These are phyloP conservation scores for Silurus aristotelis DNA, from an alignment of 2,797 vertebrate genomes.

Conservation along the genomic window DNA sequence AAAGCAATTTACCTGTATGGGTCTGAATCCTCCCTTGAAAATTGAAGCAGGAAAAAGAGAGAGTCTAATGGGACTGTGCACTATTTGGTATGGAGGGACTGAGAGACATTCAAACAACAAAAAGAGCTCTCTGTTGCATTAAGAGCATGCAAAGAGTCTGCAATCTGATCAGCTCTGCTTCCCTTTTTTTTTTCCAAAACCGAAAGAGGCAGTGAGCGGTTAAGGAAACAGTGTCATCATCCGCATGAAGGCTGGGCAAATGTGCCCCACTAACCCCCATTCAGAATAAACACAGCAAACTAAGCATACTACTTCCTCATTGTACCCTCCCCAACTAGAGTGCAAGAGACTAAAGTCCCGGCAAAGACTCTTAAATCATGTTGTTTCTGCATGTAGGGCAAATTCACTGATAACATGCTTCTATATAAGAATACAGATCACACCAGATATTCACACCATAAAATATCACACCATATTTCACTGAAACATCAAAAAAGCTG, in stretches of 20 bases:
- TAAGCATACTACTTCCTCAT: constrained; percentile 19
- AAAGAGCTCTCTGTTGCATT: constrained; percentile 33
- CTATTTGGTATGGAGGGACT: constrained; percentile 65
- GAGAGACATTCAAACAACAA: constrained; percentile 45
- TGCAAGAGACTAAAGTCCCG: constrained; percentile 1
- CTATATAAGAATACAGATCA: neutral
- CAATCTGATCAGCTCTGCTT: constrained; percentile 31
- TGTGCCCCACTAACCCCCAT: constrained; percentile 39
- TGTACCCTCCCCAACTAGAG: constrained; percentile 13
- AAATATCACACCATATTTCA: neutral
- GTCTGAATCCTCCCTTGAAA: constrained; percentile 99
- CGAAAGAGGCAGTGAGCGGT: constrained; percentile 32
- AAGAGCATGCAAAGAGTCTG: constrained; percentile 43
- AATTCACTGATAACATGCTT: neutral
- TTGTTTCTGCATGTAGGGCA: neutral
- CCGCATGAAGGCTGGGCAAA: constrained; percentile 41
- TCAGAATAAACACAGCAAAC: constrained; percentile 21
- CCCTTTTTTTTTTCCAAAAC: neutral
- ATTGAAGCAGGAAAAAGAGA: constrained; percentile 95
- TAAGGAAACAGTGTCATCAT: constrained; percentile 39
- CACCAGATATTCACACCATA: too few species aligned
- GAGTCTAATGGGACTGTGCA: constrained; percentile 90
- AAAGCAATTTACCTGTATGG: constrained; percentile 81
- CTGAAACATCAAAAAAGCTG: too few species aligned
- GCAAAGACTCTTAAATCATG: neutral